Base-by-base conservation (phyloP, 2,888 invertebrate species). In the Noctua janthina region DNA sequence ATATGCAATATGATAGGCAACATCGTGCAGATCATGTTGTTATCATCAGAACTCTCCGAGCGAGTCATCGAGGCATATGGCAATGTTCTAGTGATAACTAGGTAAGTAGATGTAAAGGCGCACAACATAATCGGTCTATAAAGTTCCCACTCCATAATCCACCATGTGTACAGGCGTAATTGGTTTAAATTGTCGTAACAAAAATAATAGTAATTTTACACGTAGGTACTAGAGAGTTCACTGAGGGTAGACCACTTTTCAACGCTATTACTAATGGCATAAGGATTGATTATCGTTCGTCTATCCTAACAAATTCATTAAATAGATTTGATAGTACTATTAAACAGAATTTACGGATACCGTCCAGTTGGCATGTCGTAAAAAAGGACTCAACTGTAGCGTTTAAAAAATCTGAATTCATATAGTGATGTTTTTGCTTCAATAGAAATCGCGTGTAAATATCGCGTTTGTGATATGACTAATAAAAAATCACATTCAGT, bases 261-360 rank as follows among this genome's bases (percentile, higher is more conserved):
- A 54, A 54, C 51, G 5, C 20, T 54, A 54, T 54, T 54, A 0
- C 7, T 54, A 7, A 20, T 20, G 7, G 7, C 20, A 54, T 54
- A 54, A 20, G 51, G 20, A 7, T 77, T 73, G 74, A 79, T 77
- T 68, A 83, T 69, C 49, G n/a, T 69, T 10, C 43, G 43, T 29
- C 15, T 56, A 49, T 56, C 62, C 64, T 68, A 49, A 69, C 35
- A 80, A 80, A 80, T 78, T 76, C 75, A 78, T 87, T 83, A 86
- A 69, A 86, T 43, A 71, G 29, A 71, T 79, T 79, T 85, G 49
- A 79, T 70, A 69, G 67, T 64, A 75, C 69, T 83, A 73, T 77
- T 74, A 78, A 83, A 78, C 51, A 35, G 56, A 76, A 35, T 76
- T 79, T 78, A 83, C 43, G 78, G 43, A 64, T 49, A n/a, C 64